Percentiles rank a stretch among this genome's conserved stretches.
These are phyloP conservation scores for Cyprinodon diabolis DNA, from an alignment of 2,797 vertebrate genomes.

Conservation along the genomic window DNA sequence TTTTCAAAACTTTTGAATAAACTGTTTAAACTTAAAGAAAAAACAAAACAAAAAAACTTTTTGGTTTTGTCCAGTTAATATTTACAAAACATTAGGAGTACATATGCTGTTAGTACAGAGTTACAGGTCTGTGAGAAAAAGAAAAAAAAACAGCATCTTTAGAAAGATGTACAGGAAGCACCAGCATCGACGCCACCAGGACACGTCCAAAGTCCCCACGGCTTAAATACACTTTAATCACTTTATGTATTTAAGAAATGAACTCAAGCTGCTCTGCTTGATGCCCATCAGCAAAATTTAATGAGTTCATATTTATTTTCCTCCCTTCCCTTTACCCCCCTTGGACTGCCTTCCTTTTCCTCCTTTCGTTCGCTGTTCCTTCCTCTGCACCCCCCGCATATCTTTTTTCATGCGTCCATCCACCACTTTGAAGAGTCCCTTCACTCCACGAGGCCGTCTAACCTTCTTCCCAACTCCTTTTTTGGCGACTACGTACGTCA, in stretches of 20 bases:
- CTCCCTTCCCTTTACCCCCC: conserved; percentile 59
- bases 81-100: conserved; percentile 62
- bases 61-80: conserved; percentile 57
- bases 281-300: conserved; percentile 3
- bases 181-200: not conserved
- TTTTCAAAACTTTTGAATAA: not conserved
- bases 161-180: conserved; percentile 29
- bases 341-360: conserved; percentile 47
- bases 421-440: conserved; percentile 94
- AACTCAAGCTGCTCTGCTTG: conserved; percentile 13
- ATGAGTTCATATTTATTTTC: conserved; percentile 36
- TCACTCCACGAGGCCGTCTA: conserved; percentile 87
- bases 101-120: conserved; percentile 14
- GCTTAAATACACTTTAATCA: conserved; percentile 3
- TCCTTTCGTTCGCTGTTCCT: conserved; percentile 77
- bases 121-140: conserved; percentile 13
- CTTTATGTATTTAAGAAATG: not conserved
- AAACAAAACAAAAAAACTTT: conserved; percentile 49
- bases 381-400: conserved; percentile 84
- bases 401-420: conserved; percentile 97
- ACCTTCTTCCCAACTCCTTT: conserved; percentile 89
- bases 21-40: not conserved
- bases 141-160: conserved; percentile 27
- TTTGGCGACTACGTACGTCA: conserved; percentile 93
- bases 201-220: not conserved